Evolutionary conservation across 92 coral and sea anemone genomes (phyloP).

Genomic region (Scolanthus callimorphus): DNA sequence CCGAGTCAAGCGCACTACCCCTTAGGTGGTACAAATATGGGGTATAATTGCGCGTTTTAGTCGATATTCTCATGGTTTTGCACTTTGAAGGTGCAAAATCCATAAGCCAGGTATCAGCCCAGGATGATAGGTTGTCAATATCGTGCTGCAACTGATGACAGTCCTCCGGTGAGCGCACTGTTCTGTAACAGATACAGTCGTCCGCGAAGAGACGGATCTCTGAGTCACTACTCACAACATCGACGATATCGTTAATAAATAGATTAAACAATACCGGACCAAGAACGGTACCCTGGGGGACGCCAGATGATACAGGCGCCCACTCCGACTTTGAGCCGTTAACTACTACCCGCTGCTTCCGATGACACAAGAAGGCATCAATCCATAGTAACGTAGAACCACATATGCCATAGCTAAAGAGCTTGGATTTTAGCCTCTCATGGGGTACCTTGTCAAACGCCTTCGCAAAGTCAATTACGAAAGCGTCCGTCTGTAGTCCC

Average conservation of each 20-base stretch:
- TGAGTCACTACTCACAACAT: slow-evolving; percentile 9
- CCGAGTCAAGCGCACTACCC: neutral
- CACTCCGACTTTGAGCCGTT: slow-evolving; percentile 17
- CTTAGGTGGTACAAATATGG: neutral
- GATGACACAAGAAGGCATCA: slow-evolving; percentile 21
- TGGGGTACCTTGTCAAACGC: slow-evolving; percentile 18
- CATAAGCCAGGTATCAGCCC: slow-evolving; percentile 13
- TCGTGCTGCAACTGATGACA: slow-evolving; percentile 8
- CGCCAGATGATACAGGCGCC: slow-evolving; percentile 15
- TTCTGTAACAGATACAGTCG: slow-evolving; percentile 22
- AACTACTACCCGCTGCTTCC: slow-evolving; percentile 11
- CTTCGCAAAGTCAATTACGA: slow-evolving; percentile 14
- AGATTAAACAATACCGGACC: slow-evolving; percentile 10
- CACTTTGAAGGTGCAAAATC: slow-evolving; percentile 4
- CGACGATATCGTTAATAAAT: slow-evolving; percentile 21
- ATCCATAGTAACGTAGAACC: slow-evolving; percentile 4
- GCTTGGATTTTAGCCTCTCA: slow-evolving; percentile 13
- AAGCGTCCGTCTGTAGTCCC: slow-evolving; percentile 12
- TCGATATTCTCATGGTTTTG: slow-evolving; percentile 1
- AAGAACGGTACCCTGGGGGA: slow-evolving; percentile 20
- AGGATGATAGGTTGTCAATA: slow-evolving; percentile 3
- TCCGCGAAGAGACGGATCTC: slow-evolving; percentile 24
- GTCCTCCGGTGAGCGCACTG: slow-evolving; percentile 7
- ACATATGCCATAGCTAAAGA: slow-evolving; percentile 9
- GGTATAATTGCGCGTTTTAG: slow-evolving; percentile 19